phyloP scores from a whole-genome alignment of 1,140 invertebrate genomes.

The Lanistes nyassanus region DNA sequence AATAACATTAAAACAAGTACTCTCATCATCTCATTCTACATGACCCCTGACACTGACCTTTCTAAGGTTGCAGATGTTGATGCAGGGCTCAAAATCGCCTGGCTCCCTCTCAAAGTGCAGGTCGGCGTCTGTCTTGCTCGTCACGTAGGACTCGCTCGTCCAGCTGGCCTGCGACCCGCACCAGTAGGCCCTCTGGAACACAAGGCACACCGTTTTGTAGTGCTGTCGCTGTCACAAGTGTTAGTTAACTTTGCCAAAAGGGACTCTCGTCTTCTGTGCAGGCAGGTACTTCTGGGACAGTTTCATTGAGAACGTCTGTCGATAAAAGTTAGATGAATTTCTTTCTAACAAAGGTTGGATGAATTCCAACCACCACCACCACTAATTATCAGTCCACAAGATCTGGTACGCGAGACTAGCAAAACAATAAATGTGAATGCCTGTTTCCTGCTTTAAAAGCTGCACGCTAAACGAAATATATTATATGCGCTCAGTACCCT shows the following conservation, averaged over 20 bases:
- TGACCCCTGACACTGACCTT: slow-evolving; percentile 19
- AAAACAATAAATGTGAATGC: no score
- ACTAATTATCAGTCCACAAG: no score
- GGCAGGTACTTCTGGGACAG: no score
- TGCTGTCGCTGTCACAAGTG: no score
- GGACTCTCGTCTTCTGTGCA: no score
- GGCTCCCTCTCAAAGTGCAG: slow-evolving; percentile 30
- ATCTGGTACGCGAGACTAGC: no score
- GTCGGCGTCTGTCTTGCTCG: neutral
- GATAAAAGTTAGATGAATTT: neutral
- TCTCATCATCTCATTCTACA: neutral
- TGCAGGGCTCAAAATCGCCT: slow-evolving; percentile 14
- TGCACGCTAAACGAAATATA: no score
- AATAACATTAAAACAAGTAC: neutral
- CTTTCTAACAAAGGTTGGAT: no score
- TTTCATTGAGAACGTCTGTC: neutral
- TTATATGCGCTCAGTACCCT: no score
- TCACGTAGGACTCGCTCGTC: neutral
- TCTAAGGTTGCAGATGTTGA: slow-evolving; percentile 24
- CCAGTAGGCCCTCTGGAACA: slow-evolving; percentile 69
- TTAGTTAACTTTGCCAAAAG: no score
- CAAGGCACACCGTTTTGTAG: neutral
- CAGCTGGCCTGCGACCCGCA: slow-evolving; percentile 40
- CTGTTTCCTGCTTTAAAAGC: no score
- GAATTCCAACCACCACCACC: no score